Evolutionary conservation across 2,888 invertebrate species (phyloP).

Genomic region (Endotricha flammealis): DNA sequence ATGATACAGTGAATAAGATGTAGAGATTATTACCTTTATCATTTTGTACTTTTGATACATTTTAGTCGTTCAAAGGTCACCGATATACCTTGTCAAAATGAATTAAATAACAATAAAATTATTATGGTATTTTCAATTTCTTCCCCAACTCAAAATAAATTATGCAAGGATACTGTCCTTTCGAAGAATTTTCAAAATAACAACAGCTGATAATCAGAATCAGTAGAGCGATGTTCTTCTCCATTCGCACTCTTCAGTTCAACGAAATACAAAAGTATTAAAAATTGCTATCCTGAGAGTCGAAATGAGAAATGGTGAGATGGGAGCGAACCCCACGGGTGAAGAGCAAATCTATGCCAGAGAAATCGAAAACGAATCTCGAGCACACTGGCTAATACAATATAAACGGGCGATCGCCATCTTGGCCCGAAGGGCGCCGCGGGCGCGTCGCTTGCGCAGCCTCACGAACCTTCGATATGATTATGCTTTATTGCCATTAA

Average conservation of each 20-base stretch:
- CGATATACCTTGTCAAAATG: constrained; percentile 73
- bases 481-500: constrained; percentile 74
- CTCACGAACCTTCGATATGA: constrained; percentile 62
- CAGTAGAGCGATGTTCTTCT: no score
- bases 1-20: constrained; percentile 57
- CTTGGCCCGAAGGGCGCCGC: constrained; percentile 52
- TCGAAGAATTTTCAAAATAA: no score
- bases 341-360: no score
- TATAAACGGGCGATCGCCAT: constrained; percentile 45
- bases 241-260: no score
- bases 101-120: constrained; percentile 71
- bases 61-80: constrained; percentile 73
- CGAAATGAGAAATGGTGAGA: no score
- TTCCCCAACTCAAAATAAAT: background rate
- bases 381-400: constrained; percentile 25
- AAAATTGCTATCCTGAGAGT: no score
- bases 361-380: background rate
- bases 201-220: no score
- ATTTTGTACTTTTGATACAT: constrained; percentile 75
- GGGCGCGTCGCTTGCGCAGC: constrained; percentile 39
- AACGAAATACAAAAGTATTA: background rate
- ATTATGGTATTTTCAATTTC: constrained; percentile 34
- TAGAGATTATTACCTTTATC: constrained; percentile 65
- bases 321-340: no score
- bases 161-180: no score